Conservation (phyloP, 1,140 invertebrate genomes). For the Temnothorax nylanderi region DNA sequence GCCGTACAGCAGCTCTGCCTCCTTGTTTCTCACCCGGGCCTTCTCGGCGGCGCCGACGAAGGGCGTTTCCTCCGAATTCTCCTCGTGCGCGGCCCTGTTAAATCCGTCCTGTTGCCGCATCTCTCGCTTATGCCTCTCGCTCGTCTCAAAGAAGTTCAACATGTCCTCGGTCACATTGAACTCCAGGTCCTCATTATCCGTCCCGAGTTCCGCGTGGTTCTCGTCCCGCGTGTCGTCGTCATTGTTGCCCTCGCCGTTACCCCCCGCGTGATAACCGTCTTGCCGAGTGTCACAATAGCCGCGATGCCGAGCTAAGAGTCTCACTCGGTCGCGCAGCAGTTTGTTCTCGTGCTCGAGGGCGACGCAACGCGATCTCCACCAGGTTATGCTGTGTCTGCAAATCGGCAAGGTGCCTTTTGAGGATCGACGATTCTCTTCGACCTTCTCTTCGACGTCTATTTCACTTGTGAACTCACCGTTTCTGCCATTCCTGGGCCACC, state of each 20-base stretch:
- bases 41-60: conserved; percentile 65
- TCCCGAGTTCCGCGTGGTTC: background rate
- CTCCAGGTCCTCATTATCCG: conserved; percentile 80
- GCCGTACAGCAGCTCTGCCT: conserved; percentile 87
- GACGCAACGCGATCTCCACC: conserved; percentile 89
- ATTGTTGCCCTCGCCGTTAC: background rate
- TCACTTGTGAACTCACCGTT: conserved; percentile 69
- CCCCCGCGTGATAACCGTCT: background rate
- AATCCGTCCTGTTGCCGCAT: conserved; percentile 82
- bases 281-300: background rate
- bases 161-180: conserved; percentile 89
- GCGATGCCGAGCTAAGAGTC: conserved; percentile 58
- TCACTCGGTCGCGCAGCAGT: conserved; percentile 85
- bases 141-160: conserved; percentile 88
- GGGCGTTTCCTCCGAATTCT: conserved; percentile 39
- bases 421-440: background rate
- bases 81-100: conserved; percentile 62
- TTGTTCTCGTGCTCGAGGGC: conserved; percentile 89
- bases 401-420: background rate
- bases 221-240: background rate
- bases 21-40: conserved; percentile 77
- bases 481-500: conserved; percentile 82
- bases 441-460: background rate
- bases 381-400: conserved; percentile 85
- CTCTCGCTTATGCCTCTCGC: conserved; percentile 86